Conservation (phyloP, 2,888 invertebrate genomes). For the Eristalis pertinax region DNA sequence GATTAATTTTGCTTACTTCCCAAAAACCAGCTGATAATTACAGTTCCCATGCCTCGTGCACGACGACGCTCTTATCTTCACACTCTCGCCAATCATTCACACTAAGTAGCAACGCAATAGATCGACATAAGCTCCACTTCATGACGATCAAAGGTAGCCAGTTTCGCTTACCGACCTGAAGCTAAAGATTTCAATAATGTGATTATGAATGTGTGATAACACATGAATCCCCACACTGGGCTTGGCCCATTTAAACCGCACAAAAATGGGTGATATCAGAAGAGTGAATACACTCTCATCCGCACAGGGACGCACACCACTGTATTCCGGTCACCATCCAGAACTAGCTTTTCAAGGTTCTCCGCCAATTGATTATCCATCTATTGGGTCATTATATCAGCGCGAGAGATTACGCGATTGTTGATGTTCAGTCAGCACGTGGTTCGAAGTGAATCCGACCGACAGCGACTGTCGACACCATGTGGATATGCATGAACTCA, state of each 20-base stretch:
- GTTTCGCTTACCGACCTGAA: neutral
- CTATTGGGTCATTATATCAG: conserved; percentile 29
- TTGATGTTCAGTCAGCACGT: conserved; percentile 7
- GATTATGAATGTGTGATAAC: conserved; percentile 32
- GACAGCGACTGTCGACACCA: too few species aligned
- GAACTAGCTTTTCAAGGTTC: conserved; percentile 40
- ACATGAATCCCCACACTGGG: conserved; percentile 23
- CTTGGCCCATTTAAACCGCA: neutral
- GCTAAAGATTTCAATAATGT: neutral
- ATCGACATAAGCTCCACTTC: conserved; percentile 24
- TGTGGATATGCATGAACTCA: conserved; percentile 13
- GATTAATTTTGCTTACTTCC: neutral
- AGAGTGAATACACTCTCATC: neutral
- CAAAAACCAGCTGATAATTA: neutral
- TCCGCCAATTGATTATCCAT: conserved; percentile 22
- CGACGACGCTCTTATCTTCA: neutral
- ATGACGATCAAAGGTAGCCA: conserved; percentile 33
- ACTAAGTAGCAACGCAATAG: neutral
- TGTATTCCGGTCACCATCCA: neutral
- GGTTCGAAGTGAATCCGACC: neutral
- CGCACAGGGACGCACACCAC: neutral
- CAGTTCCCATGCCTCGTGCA: neutral
- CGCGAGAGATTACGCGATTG: neutral
- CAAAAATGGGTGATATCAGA: neutral
- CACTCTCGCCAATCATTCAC: neutral